Evolutionary conservation across 2,888 invertebrate genomes (phyloP), one percentile per base, ranked within the genome.

Genomic region (Eupithecia subfuscata): DNA sequence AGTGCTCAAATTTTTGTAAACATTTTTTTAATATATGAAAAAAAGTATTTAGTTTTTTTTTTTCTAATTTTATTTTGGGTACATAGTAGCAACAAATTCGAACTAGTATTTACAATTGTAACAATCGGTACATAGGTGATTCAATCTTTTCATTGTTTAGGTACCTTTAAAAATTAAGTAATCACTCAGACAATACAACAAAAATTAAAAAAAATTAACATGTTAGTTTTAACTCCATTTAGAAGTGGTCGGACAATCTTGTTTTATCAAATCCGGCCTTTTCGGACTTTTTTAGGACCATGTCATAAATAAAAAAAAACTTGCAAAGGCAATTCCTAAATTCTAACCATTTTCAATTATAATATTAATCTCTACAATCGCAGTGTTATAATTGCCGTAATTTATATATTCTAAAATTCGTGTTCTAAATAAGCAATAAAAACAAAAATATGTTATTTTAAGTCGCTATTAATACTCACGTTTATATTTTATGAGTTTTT

Each of bases 401-500:
- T 81, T 81, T 77, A 81, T 73, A 75, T 73, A 67, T 68, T 64
- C 34, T 12, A 73, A 73, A 71, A 70, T 16, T 43, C 40, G 65
- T 71, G 64, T 69, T 56, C 63, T 43, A 56, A 71, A 71, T 43
- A 71, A 71, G 76, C 67, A 63, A 77, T 77, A 78, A 74, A 72
- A 76, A 78, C 74, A 60, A 70, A 78, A 75, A 37, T 37, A 67
- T 68, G 68, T 74, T 76, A 76, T 80, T 82, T 81, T 82, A 79
- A 80, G 75, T 74, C 74, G 75, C 80, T 78, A 85, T 84, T 81
- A 82, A 80, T 82, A 81, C 81, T 82, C 78, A 84, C 71, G 77
- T 75, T 77, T 69, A 25, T 40, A 48, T 83, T 84, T 86, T 83
- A 86, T 80, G 80, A 79, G 34, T 78, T 83, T 84, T 85, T 84